These are phyloP conservation scores for Misgurnus anguillicaudatus DNA, from an alignment of 2,113 vertebrate species.

Conservation along the genomic window DNA sequence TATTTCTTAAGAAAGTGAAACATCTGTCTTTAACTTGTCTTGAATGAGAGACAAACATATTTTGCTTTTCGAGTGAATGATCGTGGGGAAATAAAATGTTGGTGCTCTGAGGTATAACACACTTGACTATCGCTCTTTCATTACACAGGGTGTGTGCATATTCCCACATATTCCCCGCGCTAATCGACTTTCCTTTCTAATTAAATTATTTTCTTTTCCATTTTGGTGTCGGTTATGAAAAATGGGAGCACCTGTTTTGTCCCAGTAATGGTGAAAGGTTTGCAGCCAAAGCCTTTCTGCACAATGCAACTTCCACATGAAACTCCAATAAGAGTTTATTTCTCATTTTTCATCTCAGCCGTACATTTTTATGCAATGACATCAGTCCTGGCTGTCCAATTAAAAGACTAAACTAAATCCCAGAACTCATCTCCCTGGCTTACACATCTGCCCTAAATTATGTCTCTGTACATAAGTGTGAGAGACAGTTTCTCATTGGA, in stretches of 20 bases:
- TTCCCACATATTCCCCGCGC: slow-evolving; percentile 13
- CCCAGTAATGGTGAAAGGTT: slow-evolving; percentile 1
- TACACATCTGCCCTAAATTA: slow-evolving; percentile 69
- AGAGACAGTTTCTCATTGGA: slow-evolving; percentile 49
- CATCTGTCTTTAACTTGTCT: slow-evolving; percentile 47
- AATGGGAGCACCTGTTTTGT: slow-evolving; percentile 30
- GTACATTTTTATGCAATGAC: slow-evolving; percentile 52
- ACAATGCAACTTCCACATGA: slow-evolving; percentile 1
- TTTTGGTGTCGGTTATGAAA: slow-evolving; percentile 16
- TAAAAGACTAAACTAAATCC: slow-evolving; percentile 54
- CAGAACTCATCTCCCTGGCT: slow-evolving; percentile 45
- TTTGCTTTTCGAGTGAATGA: slow-evolving; percentile 5
- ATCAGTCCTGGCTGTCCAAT: slow-evolving; percentile 59
- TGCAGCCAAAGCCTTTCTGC: slow-evolving; percentile 3
- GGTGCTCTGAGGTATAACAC: background rate
- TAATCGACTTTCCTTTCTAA: slow-evolving; percentile 11
- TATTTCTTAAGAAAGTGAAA: slow-evolving; percentile 20
- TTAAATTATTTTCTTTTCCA: slow-evolving; percentile 16
- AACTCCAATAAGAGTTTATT: slow-evolving; percentile 17
- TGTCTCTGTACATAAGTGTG: slow-evolving; percentile 51
- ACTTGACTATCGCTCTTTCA: background rate
- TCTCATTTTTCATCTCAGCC: slow-evolving; percentile 47
- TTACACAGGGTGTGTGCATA: background rate
- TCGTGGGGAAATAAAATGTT: background rate
- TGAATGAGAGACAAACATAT: slow-evolving; percentile 14